phyloP scores from a whole-genome alignment of 2,797 vertebrate species.

The Darevskia nairensis region DNA sequence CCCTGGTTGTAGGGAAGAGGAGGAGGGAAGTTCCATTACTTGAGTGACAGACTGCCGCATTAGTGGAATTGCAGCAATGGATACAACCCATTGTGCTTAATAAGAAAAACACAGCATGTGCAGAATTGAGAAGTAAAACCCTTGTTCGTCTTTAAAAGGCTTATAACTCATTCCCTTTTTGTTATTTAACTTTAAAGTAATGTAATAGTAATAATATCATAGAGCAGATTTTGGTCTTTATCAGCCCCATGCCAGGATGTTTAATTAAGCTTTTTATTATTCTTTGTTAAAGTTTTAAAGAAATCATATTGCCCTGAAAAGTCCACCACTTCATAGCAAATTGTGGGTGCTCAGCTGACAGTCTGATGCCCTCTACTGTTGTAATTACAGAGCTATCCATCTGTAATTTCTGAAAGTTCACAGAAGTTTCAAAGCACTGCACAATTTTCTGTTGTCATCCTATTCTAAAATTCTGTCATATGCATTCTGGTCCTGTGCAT shows the following conservation, averaged over 20 bases:
- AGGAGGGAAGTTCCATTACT: too few species aligned
- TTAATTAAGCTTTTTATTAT: neutral
- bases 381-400: neutral
- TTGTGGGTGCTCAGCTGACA: neutral
- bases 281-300: neutral
- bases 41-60: too few species aligned
- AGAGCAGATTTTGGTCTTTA: too few species aligned
- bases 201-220: neutral
- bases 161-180: neutral
- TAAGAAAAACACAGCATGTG: neutral
- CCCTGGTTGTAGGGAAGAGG: too few species aligned
- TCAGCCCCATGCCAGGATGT: neutral
- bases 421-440: neutral
- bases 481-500: neutral
- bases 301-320: neutral
- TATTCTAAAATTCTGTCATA: neutral
- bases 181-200: neutral
- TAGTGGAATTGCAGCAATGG: too few species aligned
- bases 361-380: constrained; percentile 12
- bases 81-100: neutral
- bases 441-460: neutral
- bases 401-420: neutral
- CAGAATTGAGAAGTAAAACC: neutral
- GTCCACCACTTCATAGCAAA: neutral
- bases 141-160: neutral